Percentiles rank a stretch among this genome's conserved stretches.
Evolutionary conservation across 2,797 vertebrate genomes (phyloP).

Genomic region (Myripristis jacobus): DNA sequence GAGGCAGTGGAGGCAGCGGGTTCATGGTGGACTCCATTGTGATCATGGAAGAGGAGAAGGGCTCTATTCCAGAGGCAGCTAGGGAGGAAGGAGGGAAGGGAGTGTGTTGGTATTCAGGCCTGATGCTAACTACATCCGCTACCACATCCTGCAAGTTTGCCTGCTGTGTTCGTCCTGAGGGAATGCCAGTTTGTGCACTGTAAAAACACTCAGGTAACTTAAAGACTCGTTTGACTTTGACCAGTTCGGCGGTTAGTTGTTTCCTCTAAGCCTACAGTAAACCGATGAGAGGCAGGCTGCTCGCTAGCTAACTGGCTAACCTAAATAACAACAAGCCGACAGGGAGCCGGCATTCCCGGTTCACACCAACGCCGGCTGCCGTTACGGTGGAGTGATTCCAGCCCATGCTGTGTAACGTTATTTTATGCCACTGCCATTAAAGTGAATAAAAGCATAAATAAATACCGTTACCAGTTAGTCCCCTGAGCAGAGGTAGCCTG

Average conservation of each 20-base stretch:
- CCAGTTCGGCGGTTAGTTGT: not conserved
- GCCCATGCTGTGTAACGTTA: not conserved
- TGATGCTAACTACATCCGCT: slow-evolving; percentile 46
- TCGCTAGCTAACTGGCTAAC: slow-evolving; percentile 48
- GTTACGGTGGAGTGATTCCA: not conserved
- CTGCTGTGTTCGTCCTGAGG: not conserved
- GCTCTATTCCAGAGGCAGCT: not conserved
- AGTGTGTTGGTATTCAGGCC: slow-evolving; percentile 45
- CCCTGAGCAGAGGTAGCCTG: slow-evolving; percentile 1
- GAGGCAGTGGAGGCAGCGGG: slow-evolving; percentile 59
- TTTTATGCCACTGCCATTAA: slow-evolving; percentile 8
- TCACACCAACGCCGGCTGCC: not conserved
- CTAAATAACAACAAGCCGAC: slow-evolving; percentile 16
- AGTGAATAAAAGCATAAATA: not conserved
- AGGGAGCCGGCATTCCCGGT: slow-evolving; percentile 20
- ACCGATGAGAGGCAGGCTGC: slow-evolving; percentile 5
- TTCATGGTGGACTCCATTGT: slow-evolving; percentile 66
- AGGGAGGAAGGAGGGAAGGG: not conserved
- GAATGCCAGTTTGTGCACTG: slow-evolving; percentile 11
- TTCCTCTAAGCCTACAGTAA: not conserved
- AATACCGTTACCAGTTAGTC: not conserved
- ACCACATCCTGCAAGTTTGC: slow-evolving; percentile 25
- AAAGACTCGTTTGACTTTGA: not conserved
- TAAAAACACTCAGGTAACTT: not conserved
- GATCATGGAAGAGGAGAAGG: slow-evolving; percentile 33